Conservation (phyloP, 2,888 invertebrate genomes). For the Hipparchia semele region DNA sequence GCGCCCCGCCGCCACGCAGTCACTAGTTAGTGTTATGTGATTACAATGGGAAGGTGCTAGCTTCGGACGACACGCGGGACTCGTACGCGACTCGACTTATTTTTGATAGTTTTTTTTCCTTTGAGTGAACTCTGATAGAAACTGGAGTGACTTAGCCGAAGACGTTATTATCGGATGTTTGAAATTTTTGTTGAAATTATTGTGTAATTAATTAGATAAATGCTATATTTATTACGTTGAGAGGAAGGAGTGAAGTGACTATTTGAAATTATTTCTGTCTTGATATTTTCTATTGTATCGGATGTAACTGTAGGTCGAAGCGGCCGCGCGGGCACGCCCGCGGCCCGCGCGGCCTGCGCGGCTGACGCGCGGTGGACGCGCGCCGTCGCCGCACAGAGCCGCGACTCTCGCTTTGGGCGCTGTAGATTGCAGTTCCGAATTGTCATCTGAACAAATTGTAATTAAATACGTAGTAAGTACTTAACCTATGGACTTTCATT, state of each 20-base stretch:
- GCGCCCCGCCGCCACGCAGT: slow-evolving; percentile 69
- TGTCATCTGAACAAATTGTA: slow-evolving; percentile 50
- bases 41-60: slow-evolving; percentile 83
- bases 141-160: slow-evolving; percentile 78
- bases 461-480: slow-evolving; percentile 58
- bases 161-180: slow-evolving; percentile 78
- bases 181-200: slow-evolving; percentile 82
- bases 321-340: slow-evolving; percentile 44
- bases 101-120: slow-evolving; percentile 82
- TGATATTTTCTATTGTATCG: slow-evolving; percentile 74
- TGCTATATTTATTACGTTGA: slow-evolving; percentile 81
- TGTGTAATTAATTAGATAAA: slow-evolving; percentile 80
- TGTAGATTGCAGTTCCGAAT: slow-evolving; percentile 36
- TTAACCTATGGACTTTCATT: slow-evolving; percentile 68
- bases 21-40: slow-evolving; percentile 81
- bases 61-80: slow-evolving; percentile 82
- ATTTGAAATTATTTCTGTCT: slow-evolving; percentile 82
- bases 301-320: slow-evolving; percentile 68
- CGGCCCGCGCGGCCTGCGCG: slow-evolving; percentile 37
- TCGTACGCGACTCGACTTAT: slow-evolving; percentile 80
- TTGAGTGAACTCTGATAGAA: slow-evolving; percentile 75
- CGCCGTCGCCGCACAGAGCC: slow-evolving; percentile 48
- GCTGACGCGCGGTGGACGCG: slow-evolving; percentile 65
- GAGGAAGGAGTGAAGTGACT: slow-evolving; percentile 73
- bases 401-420: slow-evolving; percentile 14